Percentiles rank a stretch among this genome's conserved stretches.
Conservation (phyloP, 2,113 vertebrate genomes). For the Muscicapa adusta region DNA sequence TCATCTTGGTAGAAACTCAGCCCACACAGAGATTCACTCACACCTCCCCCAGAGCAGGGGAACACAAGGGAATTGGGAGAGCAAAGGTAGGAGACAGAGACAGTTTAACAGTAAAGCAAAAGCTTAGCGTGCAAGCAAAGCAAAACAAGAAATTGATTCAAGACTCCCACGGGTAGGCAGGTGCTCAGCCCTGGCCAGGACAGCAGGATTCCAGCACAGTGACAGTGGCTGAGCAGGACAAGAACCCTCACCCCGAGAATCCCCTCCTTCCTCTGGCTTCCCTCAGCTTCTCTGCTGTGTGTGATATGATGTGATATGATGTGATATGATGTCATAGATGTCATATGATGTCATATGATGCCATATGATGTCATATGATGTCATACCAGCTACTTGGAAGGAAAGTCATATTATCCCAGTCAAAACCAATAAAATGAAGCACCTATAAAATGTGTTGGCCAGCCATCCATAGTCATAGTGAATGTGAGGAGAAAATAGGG, state of each 20-base stretch:
- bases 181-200: accelerated
- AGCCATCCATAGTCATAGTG: not conserved
- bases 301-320: too few relatives aligned
- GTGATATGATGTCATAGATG: too few relatives aligned
- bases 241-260: accelerated
- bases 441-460: not conserved
- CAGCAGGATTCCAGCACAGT: not conserved
- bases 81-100: not conserved
- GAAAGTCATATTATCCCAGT: not conserved
- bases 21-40: not conserved
- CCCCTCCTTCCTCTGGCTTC: not conserved
- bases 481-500: not conserved
- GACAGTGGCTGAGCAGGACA: accelerated
- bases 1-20: not conserved
- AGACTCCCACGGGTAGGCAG: accelerated
- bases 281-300: not conserved
- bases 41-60: not conserved
- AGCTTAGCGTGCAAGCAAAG: accelerated
- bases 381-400: not conserved
- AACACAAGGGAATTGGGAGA: not conserved
- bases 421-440: not conserved
- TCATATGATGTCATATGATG: too few relatives aligned
- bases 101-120: not conserved
- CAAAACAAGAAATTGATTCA: not conserved
- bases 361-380: too few relatives aligned